A percentile compares a stretch with the other conserved stretches of the same genome.
Conservation (phyloP, 2,888 invertebrate species). For the Drosophila greeni region DNA sequence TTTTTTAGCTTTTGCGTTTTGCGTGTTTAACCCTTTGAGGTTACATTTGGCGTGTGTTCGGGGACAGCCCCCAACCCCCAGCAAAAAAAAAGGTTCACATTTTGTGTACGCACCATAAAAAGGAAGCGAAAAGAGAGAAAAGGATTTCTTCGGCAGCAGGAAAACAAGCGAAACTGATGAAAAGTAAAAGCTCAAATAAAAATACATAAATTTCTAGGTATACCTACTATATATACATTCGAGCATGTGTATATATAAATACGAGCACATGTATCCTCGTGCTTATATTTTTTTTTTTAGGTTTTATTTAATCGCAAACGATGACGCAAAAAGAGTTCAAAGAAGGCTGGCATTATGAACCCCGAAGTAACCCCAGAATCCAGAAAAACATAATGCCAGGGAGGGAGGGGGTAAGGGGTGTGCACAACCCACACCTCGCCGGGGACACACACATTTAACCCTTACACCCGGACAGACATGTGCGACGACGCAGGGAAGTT, state of each 20-base stretch:
- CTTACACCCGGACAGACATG: constrained; percentile 38
- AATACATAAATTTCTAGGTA: constrained; percentile 40
- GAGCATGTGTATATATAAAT: constrained; percentile 11
- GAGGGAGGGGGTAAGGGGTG: constrained; percentile 23
- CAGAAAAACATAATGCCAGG: constrained; percentile 6
- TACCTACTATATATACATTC: constrained; percentile 9
- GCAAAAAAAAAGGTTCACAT: constrained; percentile 61
- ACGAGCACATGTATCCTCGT: constrained; percentile 19
- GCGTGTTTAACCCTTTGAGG: constrained; percentile 75
- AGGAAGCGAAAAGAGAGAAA: constrained; percentile 65
- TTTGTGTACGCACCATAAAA: constrained; percentile 62
- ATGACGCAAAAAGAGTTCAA: constrained; percentile 74
- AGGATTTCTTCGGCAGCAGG: constrained; percentile 60
- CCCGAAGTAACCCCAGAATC: constrained; percentile 54
- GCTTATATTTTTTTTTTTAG: constrained; percentile 45
- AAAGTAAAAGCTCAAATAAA: constrained; percentile 71
- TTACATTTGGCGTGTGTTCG: constrained; percentile 73
- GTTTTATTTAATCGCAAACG: constrained; percentile 71
- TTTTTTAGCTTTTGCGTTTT: constrained; percentile 74
- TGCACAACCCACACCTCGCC: constrained; percentile 32
- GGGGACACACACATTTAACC: constrained; percentile 45
- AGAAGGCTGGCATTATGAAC: constrained; percentile 46
- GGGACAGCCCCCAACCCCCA: constrained; percentile 30
- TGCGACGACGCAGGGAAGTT: constrained; percentile 36
- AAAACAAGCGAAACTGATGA: constrained; percentile 59